Percentiles rank a stretch among this genome's conserved stretches.
Conservation (phyloP, 2,888 invertebrate species). For the Panopea generosa region DNA sequence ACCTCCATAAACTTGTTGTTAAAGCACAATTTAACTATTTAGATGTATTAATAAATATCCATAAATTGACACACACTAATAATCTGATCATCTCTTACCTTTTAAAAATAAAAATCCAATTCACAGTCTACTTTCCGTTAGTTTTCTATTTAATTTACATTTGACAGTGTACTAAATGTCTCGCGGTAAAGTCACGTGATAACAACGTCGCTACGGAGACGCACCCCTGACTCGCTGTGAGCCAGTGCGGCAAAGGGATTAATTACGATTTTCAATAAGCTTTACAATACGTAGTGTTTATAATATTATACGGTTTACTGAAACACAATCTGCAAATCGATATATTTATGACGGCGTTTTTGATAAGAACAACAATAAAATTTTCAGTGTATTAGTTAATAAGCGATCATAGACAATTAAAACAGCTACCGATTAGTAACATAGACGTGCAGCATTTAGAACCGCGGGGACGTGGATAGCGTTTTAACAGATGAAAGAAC, state of each 20-base stretch:
- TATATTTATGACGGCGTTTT: slow-evolving; percentile 35
- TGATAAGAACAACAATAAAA: slow-evolving; percentile 12
- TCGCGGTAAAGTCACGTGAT: slow-evolving; percentile 70
- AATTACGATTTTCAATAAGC: slow-evolving; percentile 46
- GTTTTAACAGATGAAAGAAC: too few species aligned
- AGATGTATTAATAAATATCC: too few species aligned
- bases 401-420: too few species aligned
- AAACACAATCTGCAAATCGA: slow-evolving; percentile 47
- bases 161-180: slow-evolving; percentile 23
- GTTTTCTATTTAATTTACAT: not conserved
- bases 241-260: slow-evolving; percentile 36
- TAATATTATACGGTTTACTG: slow-evolving; percentile 46
- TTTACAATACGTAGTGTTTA: slow-evolving; percentile 32
- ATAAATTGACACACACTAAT: too few species aligned
- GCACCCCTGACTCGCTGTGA: slow-evolving; percentile 35
- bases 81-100: not conserved
- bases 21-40: too few species aligned
- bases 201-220: slow-evolving; percentile 76
- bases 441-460: too few species aligned
- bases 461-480: too few species aligned
- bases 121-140: slow-evolving; percentile 7
- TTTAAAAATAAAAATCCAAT: slow-evolving; percentile 12
- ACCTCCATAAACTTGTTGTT: too few species aligned
- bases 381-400: too few species aligned
- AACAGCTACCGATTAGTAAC: too few species aligned